Evolutionary conservation across 2,888 invertebrate genomes (phyloP).

Genomic region (Callimorpha dominula): DNA sequence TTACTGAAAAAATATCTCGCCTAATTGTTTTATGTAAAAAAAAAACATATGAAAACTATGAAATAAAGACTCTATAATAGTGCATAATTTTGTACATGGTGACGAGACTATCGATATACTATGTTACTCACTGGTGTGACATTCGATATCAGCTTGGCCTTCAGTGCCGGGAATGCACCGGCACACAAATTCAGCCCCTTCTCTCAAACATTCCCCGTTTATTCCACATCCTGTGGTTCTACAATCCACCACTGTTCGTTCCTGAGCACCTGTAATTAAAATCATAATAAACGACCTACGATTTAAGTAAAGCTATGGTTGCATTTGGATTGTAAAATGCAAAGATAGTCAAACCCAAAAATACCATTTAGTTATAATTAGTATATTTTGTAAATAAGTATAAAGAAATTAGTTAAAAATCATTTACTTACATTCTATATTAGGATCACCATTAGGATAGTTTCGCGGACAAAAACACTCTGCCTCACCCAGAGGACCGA

Average conservation of each 20-base stretch:
- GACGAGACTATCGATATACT: conserved; percentile 53
- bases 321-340: neutral
- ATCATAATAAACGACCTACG: neutral
- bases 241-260: conserved; percentile 90
- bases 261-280: conserved; percentile 82
- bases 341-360: neutral
- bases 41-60: conserved; percentile 9
- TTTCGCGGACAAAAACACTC: conserved; percentile 95
- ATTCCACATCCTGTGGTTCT: conserved; percentile 94
- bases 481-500: conserved; percentile 89
- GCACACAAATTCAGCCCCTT: conserved; percentile 94
- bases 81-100: conserved; percentile 83
- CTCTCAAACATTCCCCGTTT: conserved; percentile 95
- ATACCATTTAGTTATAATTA: neutral
- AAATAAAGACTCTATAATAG: conserved; percentile 54
- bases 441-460: conserved; percentile 94
- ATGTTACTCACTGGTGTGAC: conserved; percentile 86
- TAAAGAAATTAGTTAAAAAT: neutral
- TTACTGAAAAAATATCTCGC: conserved; percentile 5
- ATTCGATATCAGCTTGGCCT: conserved; percentile 91
- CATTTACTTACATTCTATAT: conserved; percentile 90
- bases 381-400: neutral
- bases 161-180: conserved; percentile 92
- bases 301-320: neutral
- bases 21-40: conserved; percentile 9